Evolutionary conservation across 2,797 vertebrate species (phyloP), one percentile per base, ranked within the genome.

Genomic region (Buceros bicornis): DNA sequence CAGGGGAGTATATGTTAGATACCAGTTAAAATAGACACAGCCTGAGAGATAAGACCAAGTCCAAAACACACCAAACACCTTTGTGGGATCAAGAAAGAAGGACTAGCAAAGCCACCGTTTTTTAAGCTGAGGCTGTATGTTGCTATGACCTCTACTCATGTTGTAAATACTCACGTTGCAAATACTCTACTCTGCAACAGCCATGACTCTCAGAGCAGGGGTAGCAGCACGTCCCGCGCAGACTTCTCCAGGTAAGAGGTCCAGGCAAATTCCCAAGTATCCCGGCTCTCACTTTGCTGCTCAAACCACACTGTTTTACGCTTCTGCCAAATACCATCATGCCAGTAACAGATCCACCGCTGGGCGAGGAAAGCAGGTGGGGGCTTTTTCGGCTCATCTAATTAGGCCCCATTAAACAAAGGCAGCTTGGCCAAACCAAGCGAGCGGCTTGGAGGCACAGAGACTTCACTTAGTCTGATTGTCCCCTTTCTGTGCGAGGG

Each of bases 231-330:
- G 47, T 81, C 66, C 70, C 25, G 31, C 10, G 6, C 28, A 82
- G 60, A 56, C 15, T 67, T 77, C 29, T 40, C 58, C 83, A 87
- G 77, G 66, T 16, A 56, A 82, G 71, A 92, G 51, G 12, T 37
- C 81, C 86, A 94, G 95, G 86, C 60, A 96, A 37, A 48, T 35
- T 26, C 78, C 51, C 93, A 95, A 29, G 48, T 33, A 56, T 67
- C 86, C 78, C 35, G 64, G 82, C 35, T 86, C 73, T 62, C 73
- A 11, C 31, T 91, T 20, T 29, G 29, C 78, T 87, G 58, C 51
- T 81, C 81, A 76, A 90, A 86, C 26, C 61, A 24, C 47, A 62
- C 65, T 31, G 54, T 53, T 79, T 24, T 2, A 31, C 37, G 35
- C 19, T 79, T 35, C 86, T 96, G 90, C 88, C 94, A 96, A 72